Evolutionary conservation across 2,888 invertebrate genomes (phyloP), one percentile per base, ranked within the genome.

Genomic region (Entomobrya proxima): DNA sequence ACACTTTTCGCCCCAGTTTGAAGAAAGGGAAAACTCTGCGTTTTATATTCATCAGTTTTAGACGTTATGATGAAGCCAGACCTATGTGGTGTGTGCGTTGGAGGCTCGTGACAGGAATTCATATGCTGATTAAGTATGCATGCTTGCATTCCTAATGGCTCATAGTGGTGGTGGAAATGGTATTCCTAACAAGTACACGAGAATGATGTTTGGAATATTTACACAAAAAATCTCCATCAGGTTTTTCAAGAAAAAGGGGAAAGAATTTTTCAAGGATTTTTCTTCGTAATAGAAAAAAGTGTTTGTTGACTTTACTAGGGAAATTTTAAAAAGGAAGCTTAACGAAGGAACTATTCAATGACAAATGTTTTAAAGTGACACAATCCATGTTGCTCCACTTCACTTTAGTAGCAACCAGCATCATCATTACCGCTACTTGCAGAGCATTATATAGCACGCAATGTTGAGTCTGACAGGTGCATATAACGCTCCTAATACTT

Each of bases 81-180:
- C 21, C 32, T 18, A 18, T 30, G 27, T 2, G 21, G 76, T 37
- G n/a, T n/a, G 18, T 44, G 67, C 35, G 37, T 37, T 21, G 67
- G 67, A 15, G n/a, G 55, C 24, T 78, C 80, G 80, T 80, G 80
- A 80, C 80, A 72, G 50, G 80, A 80, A 80, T 80, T 72, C 80
- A 80, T 80, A 80, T 82, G 58, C 75, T 75, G 72, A 75, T 82
- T 82, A 82, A 79, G 61, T 58, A 75, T 35, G 55, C 72, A 50
- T 47, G 37, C 58, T 35, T 80, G 24, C 40, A 37, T 69, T 37
- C 30, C 69, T 69, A 69, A 69, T 69, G 27, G 55, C 11, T 47
- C 69, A 24, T 44, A 24, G 69, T 13, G 15, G 24, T 44, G 4
- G 24, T 5, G 13, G 11, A 9, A n/a, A 15, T 24, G n/a, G n/a